phyloP scores from a whole-genome alignment of 1,140 invertebrate genomes.

The Cherax quadricarinatus region DNA sequence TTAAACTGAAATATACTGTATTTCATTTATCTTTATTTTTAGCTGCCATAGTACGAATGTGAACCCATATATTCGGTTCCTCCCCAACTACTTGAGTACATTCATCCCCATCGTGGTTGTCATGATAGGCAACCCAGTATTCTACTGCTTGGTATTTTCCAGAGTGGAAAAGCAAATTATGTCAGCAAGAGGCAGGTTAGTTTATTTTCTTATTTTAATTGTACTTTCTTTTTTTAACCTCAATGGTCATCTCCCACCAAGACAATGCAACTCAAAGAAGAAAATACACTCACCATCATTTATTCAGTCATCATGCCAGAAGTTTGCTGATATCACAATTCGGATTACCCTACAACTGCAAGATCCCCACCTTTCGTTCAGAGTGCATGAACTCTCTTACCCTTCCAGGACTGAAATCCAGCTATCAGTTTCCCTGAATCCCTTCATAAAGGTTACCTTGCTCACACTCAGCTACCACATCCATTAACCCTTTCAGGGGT shows the following conservation, averaged over 20 bases:
- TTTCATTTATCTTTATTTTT: constrained; percentile 68
- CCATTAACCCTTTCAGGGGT: too few relatives aligned
- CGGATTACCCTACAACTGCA: not conserved
- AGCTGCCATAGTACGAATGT: constrained; percentile 85
- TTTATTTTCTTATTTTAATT: constrained; percentile 2
- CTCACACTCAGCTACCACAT: too few relatives aligned
- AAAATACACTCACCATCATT: too few relatives aligned
- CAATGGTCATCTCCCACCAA: not conserved
- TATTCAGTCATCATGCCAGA: too few relatives aligned
- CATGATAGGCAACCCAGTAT: constrained; percentile 86
- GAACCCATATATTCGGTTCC: constrained; percentile 82
- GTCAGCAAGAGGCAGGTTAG: constrained; percentile 50
- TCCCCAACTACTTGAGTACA: constrained; percentile 87
- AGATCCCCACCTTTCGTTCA: not conserved
- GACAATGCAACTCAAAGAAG: too few relatives aligned
- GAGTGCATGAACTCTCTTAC: too few relatives aligned
- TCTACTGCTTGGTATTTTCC: constrained; percentile 81
- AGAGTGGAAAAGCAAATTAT: constrained; percentile 50
- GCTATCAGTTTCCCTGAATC: too few relatives aligned
- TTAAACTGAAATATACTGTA: not conserved
- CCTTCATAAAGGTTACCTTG: too few relatives aligned
- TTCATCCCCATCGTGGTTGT: constrained; percentile 85
- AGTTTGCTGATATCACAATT: too few relatives aligned
- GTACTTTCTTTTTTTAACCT: not conserved
- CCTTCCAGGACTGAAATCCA: too few relatives aligned